These are phyloP conservation scores for Pogonocichla stellata DNA, from an alignment of 2,113 vertebrate species.

Conservation along the genomic window DNA sequence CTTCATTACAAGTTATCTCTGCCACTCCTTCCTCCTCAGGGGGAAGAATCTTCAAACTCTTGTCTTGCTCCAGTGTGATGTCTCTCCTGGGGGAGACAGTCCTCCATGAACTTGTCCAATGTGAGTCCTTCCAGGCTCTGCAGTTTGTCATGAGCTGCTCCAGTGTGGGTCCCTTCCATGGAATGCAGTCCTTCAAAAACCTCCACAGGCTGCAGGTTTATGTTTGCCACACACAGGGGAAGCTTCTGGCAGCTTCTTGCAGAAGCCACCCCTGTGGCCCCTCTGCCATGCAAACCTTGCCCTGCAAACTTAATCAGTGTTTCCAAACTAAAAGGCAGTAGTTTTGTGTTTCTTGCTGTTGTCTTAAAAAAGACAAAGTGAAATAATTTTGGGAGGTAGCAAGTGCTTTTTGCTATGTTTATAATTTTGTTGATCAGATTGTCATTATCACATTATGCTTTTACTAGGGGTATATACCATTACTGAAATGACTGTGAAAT, in stretches of 20 bases:
- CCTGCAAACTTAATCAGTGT: not conserved
- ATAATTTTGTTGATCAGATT: not conserved
- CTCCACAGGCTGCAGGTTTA: fast-evolving
- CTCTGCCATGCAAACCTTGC: not conserved
- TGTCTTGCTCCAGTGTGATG: not conserved
- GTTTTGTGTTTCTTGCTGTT: not conserved
- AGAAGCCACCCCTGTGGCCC: not conserved
- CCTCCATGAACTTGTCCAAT: not conserved
- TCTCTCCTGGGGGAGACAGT: not conserved
- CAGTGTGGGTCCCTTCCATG: not conserved
- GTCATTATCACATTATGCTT: not conserved
- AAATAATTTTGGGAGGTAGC: not conserved
- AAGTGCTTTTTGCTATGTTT: not conserved
- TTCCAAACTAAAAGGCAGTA: not conserved
- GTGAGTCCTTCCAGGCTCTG: not conserved
- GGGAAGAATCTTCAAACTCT: not conserved
- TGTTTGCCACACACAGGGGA: not conserved
- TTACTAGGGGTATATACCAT: not conserved
- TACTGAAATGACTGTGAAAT: not conserved
- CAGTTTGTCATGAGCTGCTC: not conserved
- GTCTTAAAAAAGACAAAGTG: not conserved
- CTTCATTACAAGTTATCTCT: not conserved
- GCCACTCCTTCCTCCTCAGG: not conserved
- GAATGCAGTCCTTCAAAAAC: not conserved
- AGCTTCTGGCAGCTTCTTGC: not conserved